Evolutionary conservation across 2,888 invertebrate species (phyloP).

Genomic region (Anaspis maculata): DNA sequence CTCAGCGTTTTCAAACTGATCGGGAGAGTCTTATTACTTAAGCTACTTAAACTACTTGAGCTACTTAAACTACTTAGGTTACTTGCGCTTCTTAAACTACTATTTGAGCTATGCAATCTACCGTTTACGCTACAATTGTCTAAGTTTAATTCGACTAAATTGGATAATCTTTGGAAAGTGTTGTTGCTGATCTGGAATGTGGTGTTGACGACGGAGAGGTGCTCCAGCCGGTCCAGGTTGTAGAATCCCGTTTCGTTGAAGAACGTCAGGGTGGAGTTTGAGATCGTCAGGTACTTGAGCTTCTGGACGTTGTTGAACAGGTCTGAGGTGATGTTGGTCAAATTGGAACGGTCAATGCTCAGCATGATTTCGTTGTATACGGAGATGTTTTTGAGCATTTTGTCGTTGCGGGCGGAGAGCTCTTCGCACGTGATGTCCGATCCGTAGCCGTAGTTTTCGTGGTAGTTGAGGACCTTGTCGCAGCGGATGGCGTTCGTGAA

Average conservation of each 20-base stretch:
- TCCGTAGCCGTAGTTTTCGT: constrained; percentile 32
- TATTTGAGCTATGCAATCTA: too few relatives aligned
- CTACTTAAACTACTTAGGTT: too few relatives aligned
- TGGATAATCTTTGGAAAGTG: background rate
- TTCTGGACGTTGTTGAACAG: constrained; percentile 29
- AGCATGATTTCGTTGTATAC: constrained; percentile 33
- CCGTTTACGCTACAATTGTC: too few relatives aligned
- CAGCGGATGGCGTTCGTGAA: constrained; percentile 22
- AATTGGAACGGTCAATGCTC: constrained; percentile 28
- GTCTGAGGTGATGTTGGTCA: constrained; percentile 21
- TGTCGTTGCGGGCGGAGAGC: constrained; percentile 16
- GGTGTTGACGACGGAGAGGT: constrained; percentile 21
- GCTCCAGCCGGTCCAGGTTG: constrained; percentile 19
- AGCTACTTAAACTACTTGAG: too few relatives aligned
- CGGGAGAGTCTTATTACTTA: too few relatives aligned
- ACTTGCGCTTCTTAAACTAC: too few relatives aligned
- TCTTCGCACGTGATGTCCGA: constrained; percentile 33
- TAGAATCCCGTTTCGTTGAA: constrained; percentile 16
- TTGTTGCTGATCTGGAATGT: too few relatives aligned
- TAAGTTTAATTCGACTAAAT: too few relatives aligned
- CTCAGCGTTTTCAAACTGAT: too few relatives aligned
- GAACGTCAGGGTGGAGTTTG: constrained; percentile 19
- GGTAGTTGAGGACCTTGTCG: constrained; percentile 33
- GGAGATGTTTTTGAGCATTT: constrained; percentile 27
- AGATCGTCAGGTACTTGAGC: constrained; percentile 17